Evolutionary conservation across 35 echinoderm and acorn worm species (phyloP).

Genomic region (Hemicentrotus pulcherrimus): DNA sequence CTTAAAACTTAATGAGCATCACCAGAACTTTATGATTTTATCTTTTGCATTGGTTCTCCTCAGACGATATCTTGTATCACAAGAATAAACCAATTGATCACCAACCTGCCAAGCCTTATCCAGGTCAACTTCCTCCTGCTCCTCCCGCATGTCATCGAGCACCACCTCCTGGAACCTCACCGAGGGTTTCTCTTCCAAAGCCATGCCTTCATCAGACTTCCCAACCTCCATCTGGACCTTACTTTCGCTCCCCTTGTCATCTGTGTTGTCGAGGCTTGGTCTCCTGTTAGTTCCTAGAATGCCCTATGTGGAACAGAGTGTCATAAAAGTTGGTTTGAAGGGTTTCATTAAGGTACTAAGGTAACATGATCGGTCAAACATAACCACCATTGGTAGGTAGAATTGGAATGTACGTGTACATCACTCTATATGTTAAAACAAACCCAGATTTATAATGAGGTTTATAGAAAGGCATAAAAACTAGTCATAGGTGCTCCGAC

Average conservation of each 20-base stretch:
- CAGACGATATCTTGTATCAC: too few species aligned
- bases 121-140: conserved; percentile 69
- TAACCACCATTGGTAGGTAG: too few species aligned
- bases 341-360: too few species aligned
- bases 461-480: too few species aligned
- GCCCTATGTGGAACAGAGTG: not conserved
- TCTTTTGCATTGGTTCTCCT: too few species aligned
- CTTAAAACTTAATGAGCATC: too few species aligned
- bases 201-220: not conserved
- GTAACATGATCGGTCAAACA: too few species aligned
- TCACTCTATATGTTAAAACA: too few species aligned
- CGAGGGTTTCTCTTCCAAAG: conserved; percentile 40
- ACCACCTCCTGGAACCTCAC: conserved; percentile 58
- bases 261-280: not conserved
- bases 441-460: too few species aligned
- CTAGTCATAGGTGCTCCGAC: too few species aligned
- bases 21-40: too few species aligned
- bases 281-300: not conserved
- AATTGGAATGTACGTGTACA: too few species aligned
- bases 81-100: not conserved
- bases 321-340: not conserved
- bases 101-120: conserved; percentile 82
- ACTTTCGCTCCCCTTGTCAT: not conserved
- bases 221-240: not conserved
- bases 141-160: not conserved